Conservation (phyloP, 2,888 invertebrate genomes). For the Tipula vernalis region DNA sequence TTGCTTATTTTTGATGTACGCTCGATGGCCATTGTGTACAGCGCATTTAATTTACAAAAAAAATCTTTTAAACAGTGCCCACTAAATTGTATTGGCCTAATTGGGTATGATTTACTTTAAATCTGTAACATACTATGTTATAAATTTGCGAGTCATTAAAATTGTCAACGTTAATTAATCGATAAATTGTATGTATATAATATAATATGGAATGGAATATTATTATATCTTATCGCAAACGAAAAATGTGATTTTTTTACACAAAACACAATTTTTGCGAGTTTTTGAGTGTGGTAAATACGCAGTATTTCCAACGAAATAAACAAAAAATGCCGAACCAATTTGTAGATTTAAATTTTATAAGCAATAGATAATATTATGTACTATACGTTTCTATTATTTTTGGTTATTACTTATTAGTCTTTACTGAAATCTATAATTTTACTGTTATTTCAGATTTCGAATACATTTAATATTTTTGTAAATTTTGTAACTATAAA, state of each 20-base stretch:
- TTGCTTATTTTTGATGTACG: background rate
- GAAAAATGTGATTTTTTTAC: background rate
- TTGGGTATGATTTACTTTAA: background rate
- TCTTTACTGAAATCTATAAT: too few relatives aligned
- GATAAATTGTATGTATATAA: background rate
- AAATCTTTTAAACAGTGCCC: background rate
- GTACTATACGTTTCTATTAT: too few relatives aligned
- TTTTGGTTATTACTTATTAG: too few relatives aligned
- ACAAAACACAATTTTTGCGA: background rate
- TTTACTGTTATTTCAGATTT: too few relatives aligned
- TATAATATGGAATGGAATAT: background rate
- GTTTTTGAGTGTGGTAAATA: background rate
- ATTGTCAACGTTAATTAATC: background rate
- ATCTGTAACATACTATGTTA: background rate
- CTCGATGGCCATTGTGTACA: background rate
- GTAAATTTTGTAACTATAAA: too few relatives aligned
- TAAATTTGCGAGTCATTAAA: background rate
- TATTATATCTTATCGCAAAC: background rate
- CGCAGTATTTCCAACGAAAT: background rate
- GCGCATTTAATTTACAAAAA: background rate
- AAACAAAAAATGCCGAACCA: background rate
- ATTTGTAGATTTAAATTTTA: background rate
- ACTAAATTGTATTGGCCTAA: background rate
- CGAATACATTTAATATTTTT: too few relatives aligned
- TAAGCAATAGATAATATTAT: background rate